phyloP scores from a whole-genome alignment of 2,113 vertebrate genomes.

The Caretta caretta region DNA sequence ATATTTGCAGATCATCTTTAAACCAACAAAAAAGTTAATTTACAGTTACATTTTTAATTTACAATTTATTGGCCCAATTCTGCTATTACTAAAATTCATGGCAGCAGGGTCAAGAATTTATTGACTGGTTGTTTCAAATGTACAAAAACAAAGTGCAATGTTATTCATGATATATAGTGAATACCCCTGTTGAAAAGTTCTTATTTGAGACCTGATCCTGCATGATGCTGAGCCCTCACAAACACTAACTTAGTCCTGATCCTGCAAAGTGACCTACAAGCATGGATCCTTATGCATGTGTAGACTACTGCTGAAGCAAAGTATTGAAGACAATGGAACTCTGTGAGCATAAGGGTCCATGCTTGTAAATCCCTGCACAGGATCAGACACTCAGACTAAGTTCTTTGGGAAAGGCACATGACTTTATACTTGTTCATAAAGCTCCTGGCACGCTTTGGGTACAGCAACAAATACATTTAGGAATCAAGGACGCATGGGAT shows the following conservation, averaged over 20 bases:
- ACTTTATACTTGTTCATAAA: background rate
- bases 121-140: background rate
- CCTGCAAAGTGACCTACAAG: background rate
- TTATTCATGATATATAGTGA: background rate
- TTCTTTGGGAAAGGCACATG: background rate
- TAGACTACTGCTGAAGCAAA: background rate
- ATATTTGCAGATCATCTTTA: background rate
- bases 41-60: background rate
- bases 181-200: background rate
- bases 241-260: background rate
- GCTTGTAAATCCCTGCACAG: background rate
- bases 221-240: background rate
- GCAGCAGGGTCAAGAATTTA: background rate
- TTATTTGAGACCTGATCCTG: background rate
- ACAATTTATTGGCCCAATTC: background rate
- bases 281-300: background rate
- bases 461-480: background rate
- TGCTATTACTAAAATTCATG: background rate
- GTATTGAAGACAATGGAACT: background rate
- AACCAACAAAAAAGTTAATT: background rate
- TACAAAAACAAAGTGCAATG: background rate
- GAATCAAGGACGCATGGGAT: background rate
- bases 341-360: background rate
- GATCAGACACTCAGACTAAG: too few relatives aligned
- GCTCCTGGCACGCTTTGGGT: background rate